Base-by-base conservation (phyloP, 1,140 invertebrate species). In the Archivesica marissinica region DNA sequence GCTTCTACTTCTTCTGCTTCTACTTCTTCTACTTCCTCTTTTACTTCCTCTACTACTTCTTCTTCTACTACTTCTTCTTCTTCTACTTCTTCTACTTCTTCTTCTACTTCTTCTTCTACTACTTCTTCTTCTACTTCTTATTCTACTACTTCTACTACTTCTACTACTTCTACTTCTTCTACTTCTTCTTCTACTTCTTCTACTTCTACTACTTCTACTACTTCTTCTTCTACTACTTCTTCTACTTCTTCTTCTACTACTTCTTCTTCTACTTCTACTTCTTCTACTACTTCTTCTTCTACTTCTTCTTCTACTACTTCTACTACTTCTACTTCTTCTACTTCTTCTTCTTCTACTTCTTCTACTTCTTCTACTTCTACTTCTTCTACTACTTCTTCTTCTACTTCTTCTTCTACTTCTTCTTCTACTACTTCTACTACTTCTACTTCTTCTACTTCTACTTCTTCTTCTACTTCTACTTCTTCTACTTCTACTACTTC, bases 261-360 rank as follows among this genome's bases (percentile, higher is more conserved):
- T 35, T 77, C 33, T 83, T 50, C 28, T 33, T 50, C 80, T 77
- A 28, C 70, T 52, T 83, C 47, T 83, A 15, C 35, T 52, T 77
- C 52, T 77, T 77, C 66, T 79, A 50, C 70, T 61, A 28, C 28
- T 79, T 80, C 28, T n/a, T 84, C 0, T 56, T 50, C 47, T 7
- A 39, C 30, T 30, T 33, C 50, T 23, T 72, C 23, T 23, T 50
- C 47, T 50, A n/a, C 47, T 50, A 13, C 13, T 13, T 13, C 47
- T 13, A 13, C 47, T 50, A 13, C 13, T n/a, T 50, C n/a, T 13
- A 50, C 47, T n/a, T 50, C 13, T 50, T 13, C 13, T 50, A 13
- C 47, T 13, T n/a, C 47, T 13, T n/a, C n/a, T 13, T 13, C 47
- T n/a, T 50, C 47, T 50, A 13, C 13, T n/a, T 50, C n/a, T 13